A percentile compares a stretch with the other conserved stretches of the same genome.
phyloP scores from a whole-genome alignment of 2,113 vertebrate species.

The Bostrychus sinensis region DNA sequence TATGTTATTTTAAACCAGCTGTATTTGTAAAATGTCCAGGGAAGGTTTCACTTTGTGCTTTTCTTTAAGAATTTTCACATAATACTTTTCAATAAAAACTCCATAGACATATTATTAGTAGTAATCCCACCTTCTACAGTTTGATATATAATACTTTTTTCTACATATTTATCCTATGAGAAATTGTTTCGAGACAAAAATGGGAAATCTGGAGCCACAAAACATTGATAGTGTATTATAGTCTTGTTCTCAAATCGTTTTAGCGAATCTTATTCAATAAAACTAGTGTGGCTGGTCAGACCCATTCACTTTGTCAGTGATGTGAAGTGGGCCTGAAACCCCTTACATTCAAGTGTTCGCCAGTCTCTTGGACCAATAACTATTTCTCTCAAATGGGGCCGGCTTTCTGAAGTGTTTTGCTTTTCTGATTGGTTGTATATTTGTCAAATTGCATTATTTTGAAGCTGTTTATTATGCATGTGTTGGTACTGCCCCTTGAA shows the following conservation, averaged over 20 bases:
- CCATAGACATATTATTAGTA: background rate
- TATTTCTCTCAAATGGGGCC: background rate
- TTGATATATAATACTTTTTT: background rate
- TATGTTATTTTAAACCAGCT: conserved; percentile 37
- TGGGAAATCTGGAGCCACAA: background rate
- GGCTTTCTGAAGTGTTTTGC: background rate
- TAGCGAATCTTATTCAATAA: background rate
- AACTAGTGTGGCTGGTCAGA: background rate
- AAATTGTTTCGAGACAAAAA: background rate
- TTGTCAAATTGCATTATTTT: no score
- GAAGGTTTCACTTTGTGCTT: conserved; percentile 27
- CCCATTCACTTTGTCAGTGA: background rate
- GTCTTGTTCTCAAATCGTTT: background rate
- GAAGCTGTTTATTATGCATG: no score
- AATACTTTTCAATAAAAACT: conserved; percentile 20
- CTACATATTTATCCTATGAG: background rate
- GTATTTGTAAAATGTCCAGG: conserved; percentile 34
- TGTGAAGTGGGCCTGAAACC: no score
- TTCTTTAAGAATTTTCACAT: background rate
- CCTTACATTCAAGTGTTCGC: background rate
- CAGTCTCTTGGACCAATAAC: background rate
- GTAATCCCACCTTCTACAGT: conserved; percentile 1
- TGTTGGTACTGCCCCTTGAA: no score
- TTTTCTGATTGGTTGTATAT: background rate
- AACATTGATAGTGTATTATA: no score